A percentile compares a stretch with the other conserved stretches of the same genome.
Evolutionary conservation across 2,797 vertebrate species (phyloP).

Genomic region (Momotus momota): DNA sequence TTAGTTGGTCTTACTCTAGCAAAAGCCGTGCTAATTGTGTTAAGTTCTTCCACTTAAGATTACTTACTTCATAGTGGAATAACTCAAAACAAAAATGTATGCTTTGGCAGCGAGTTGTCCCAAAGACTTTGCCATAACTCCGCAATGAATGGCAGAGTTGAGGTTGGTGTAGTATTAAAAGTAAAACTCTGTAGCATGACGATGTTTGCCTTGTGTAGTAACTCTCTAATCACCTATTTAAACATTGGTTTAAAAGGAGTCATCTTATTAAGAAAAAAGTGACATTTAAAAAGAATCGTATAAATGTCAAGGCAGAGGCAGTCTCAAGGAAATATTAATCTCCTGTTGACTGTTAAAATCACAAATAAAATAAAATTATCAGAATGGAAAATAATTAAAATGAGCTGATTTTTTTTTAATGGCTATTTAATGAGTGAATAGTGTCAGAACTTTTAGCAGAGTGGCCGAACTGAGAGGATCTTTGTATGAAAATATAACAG

Average conservation of each 20-base stretch:
- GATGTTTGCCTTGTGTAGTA: background rate
- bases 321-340: background rate
- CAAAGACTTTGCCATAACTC: background rate
- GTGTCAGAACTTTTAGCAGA: background rate
- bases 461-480: background rate
- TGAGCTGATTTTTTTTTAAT: background rate
- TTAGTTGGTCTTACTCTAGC: background rate
- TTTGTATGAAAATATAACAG: background rate
- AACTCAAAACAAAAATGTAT: background rate
- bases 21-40: background rate
- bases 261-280: background rate
- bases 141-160: background rate
- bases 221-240: background rate
- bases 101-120: background rate
- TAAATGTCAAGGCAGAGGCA: background rate
- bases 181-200: background rate
- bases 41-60: background rate
- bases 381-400: background rate
- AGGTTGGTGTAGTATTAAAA: background rate
- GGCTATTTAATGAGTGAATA: background rate
- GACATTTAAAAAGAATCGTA: background rate
- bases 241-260: background rate
- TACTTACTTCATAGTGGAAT: background rate
- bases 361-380: background rate
- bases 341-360: background rate